Conservation (phyloP, 2,888 invertebrate species). For the Aquatica leii region DNA sequence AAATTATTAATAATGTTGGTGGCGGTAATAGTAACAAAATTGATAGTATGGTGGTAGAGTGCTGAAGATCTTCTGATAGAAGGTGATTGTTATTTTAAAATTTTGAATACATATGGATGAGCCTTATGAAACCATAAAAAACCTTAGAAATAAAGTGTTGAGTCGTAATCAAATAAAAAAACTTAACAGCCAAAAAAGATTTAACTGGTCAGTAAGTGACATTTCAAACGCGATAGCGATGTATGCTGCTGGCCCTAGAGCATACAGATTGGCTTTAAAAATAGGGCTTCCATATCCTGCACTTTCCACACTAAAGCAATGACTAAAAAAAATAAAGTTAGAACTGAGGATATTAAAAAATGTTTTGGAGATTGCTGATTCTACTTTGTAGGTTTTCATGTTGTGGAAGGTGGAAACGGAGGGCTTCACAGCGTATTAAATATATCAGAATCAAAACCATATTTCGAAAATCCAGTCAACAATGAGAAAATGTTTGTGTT, state of each 20-base stretch:
- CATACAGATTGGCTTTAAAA: too few species aligned
- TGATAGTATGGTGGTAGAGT: neutral
- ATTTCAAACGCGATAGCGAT: neutral
- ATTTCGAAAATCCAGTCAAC: too few species aligned
- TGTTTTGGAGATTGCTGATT: neutral
- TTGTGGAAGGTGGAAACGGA: neutral
- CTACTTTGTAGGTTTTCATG: neutral
- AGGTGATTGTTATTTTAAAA: too few species aligned
- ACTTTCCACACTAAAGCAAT: neutral
- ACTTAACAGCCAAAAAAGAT: neutral
- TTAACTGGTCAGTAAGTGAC: neutral
- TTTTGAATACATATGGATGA: neutral
- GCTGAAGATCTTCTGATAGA: neutral
- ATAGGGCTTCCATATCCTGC: neutral
- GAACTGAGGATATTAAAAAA: neutral
- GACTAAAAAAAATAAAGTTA: too few species aligned
- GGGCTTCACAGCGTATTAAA: neutral
- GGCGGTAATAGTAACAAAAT: neutral
- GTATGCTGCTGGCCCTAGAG: too few species aligned
- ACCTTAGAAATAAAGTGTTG: neutral
- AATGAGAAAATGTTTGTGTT: too few species aligned
- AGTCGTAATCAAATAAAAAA: neutral
- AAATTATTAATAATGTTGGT: neutral
- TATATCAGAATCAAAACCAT: neutral
- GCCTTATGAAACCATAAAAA: neutral